Percentiles rank a stretch among this genome's conserved stretches.
Evolutionary conservation across 2,888 invertebrate genomes (phyloP).

Genomic region (Microctonus hyperodae): DNA sequence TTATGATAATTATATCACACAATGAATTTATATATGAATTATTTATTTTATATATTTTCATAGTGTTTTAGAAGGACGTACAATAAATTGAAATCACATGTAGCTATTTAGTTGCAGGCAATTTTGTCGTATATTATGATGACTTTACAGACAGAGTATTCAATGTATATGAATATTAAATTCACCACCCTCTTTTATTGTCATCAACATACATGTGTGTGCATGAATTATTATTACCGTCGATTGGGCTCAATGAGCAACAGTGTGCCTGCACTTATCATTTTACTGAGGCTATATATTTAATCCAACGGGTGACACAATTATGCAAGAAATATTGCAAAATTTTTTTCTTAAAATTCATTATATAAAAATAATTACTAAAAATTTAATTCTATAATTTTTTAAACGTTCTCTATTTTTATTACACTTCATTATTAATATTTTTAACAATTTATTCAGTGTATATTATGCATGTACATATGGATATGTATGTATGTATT

Average conservation of each 20-base stretch:
- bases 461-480: no score
- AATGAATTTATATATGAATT: not conserved
- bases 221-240: conserved; percentile 48
- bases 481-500: no score
- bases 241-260: conserved; percentile 53
- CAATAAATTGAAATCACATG: conserved; percentile 46
- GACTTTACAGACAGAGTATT: conserved; percentile 19
- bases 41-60: conserved; percentile 5
- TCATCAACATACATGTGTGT: not conserved
- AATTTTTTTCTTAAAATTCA: conserved; percentile 5
- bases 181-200: conserved; percentile 8
- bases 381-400: not conserved
- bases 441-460: not conserved
- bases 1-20: not conserved
- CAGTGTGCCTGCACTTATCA: conserved; percentile 46
- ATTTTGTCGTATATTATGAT: conserved; percentile 34
- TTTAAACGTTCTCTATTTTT: not conserved
- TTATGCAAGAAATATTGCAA: conserved; percentile 1
- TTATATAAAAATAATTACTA: not conserved
- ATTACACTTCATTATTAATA: not conserved
- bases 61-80: conserved; percentile 32
- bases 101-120: conserved; percentile 44
- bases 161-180: conserved; percentile 10
- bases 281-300: conserved; percentile 31
- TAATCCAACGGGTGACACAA: conserved; percentile 35